Evolutionary conservation across 2,888 invertebrate genomes (phyloP), one percentile per base, ranked within the genome.

Genomic region (Monopis laevigella): DNA sequence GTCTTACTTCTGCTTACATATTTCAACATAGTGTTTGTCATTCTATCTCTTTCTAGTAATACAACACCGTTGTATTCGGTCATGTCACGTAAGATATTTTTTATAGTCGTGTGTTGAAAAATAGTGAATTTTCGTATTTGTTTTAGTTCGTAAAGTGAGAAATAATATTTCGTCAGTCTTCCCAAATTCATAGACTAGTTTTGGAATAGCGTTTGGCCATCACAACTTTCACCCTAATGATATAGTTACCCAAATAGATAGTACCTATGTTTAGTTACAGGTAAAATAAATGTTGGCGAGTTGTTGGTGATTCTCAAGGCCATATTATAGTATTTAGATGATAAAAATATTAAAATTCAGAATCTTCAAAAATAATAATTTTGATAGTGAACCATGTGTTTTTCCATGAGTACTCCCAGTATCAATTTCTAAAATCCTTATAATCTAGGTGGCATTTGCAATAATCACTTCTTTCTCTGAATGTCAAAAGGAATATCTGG

Each of bases 61-160:
- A 74, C 78, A 78, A 80, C 80, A 80, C 80, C 80, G 80, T 78
- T 77, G 74, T 69, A 75, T 80, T 78, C 74, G 75, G 72, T 77
- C 77, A 75, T 80, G 80, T 80, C 80, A 78, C 77, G 78, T 80
- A 78, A 80, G 80, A 69, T 64, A 72, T 74, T 78, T 72, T 71
- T 64, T 75, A 69, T 72, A 77, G 74, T 73, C 65, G 62, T 59
- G 19, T 62, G 56, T 54, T 59, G 59, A 63, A 49, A 59, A 56
- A 59, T 58, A 56, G 60, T 59, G 68, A 61, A 58, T 50, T 53
- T 55, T 54, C 53, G 57, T 59, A 51, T 64, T 65, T 61, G 49
- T 53, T 54, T 51, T 60, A 51, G 51, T 13, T 36, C 12, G 36
- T n/a, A 18, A 11, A 8, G n/a, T 29, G 11, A 6, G 5, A 11